phyloP scores from a whole-genome alignment of 1,140 invertebrate genomes.

The Papilio machaon region DNA sequence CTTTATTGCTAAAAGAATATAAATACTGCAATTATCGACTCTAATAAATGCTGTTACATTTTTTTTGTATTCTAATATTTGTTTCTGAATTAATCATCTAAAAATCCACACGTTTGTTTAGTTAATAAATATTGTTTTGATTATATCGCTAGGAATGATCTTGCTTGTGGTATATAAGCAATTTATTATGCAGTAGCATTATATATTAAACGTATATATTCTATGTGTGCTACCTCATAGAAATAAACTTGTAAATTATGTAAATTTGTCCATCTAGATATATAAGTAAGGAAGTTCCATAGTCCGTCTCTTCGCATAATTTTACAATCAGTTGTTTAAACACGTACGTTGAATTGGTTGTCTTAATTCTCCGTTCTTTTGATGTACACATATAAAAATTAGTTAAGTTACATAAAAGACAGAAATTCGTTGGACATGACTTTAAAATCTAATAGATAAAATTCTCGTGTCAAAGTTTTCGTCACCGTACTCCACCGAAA shows the following conservation, averaged over 20 bases:
- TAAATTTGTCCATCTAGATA: slow-evolving; percentile 29
- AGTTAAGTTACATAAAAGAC: background rate
- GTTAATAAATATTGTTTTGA: too few species aligned
- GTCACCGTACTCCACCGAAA: too few species aligned
- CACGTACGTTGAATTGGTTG: background rate
- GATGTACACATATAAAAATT: background rate
- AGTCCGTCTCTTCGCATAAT: slow-evolving; percentile 55
- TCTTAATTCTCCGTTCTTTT: background rate
- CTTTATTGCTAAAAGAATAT: slow-evolving; percentile 10
- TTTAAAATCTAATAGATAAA: too few species aligned
- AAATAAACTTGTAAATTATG: slow-evolving; percentile 9
- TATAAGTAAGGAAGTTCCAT: slow-evolving; percentile 50
- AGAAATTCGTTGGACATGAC: too few species aligned
- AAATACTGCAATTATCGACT: background rate
- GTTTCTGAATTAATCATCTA: background rate
- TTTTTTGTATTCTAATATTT: background rate
- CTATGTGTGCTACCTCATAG: background rate
- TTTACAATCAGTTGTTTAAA: slow-evolving; percentile 53
- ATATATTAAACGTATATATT: background rate
- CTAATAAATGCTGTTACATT: background rate
- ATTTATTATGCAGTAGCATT: background rate
- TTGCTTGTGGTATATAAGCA: background rate
- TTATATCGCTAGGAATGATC: background rate
- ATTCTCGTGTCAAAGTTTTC: too few species aligned
- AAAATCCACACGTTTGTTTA: too few species aligned